Base-by-base conservation (phyloP, 2,888 invertebrate genomes). In the Acleris sparsana region DNA sequence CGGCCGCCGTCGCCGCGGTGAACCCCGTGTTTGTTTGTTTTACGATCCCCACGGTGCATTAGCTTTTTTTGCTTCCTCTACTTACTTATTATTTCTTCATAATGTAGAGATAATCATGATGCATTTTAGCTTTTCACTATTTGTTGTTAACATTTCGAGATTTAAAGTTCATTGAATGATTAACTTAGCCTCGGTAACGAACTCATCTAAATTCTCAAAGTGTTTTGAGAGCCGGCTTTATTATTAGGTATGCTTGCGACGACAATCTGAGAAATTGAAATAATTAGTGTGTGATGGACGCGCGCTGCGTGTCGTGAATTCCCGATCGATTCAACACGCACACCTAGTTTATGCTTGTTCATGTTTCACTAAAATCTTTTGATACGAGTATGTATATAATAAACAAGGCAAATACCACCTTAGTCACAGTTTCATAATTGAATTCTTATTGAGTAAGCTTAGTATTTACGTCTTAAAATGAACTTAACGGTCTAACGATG, bases 41-140 rank as follows among this genome's bases (percentile, higher is more conserved):
- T 92, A 91, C 82, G 85, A 84, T 87, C 90, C 88, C 89, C 88
- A 88, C 88, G 85, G 84, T 88, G 89, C 89, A 89, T 90, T 92
- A 86, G 82, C 80, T 83, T 88, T 89, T 29, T 84, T 88, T 90
- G 80, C 84, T 83, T 80, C 81, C 84, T 84, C 80, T 80, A 82
- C 83, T 86, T 86, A 83, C 83, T 87, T 86, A 83, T 87, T 86
- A 86, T 87, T 87, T 86, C 83, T 85, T 85, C 83, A 87, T 85
- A 83, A 88, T 85, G 66, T 66, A 56, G 39, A 66, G 66, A 66
- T 66, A 57, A 66, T 66, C 66, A 18, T 87, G 81, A 82, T 81
- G 81, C 77, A 80, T 88, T 90, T 67, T 68, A 67, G 80, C 83
- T 78, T 80, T 80, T 82, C 51, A 56, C 60, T 53, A 59, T 63